A percentile compares a stretch with the other conserved stretches of the same genome.
Conservation (phyloP, 2,888 invertebrate genomes). For the Bombyx huttoni region DNA sequence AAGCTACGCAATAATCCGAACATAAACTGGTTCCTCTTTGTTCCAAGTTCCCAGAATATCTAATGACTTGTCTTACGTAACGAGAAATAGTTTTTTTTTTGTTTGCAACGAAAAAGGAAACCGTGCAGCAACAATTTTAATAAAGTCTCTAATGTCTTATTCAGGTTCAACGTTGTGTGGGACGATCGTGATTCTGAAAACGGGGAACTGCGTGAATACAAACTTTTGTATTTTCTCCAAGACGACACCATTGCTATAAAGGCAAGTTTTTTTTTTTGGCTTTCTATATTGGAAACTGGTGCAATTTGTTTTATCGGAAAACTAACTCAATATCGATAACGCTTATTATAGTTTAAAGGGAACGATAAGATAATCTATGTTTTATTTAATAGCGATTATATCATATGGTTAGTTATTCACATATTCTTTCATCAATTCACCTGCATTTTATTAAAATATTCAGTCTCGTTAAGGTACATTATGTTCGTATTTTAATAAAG, state of each 20-base stretch:
- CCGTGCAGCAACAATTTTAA: background rate
- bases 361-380: no score
- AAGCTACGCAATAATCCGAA: no score
- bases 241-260: slow-evolving; percentile 87
- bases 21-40: no score
- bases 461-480: background rate
- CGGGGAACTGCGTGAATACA: slow-evolving; percentile 75
- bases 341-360: no score
- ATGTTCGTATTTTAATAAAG: slow-evolving; percentile 1
- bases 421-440: no score
- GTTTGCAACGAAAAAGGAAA: background rate
- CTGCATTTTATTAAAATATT: slow-evolving; percentile 17
- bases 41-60: no score
- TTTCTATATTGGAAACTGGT: no score
- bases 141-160: background rate
- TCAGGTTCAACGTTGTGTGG: slow-evolving; percentile 78
- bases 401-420: no score
- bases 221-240: slow-evolving; percentile 83
- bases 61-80: background rate
- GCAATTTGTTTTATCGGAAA: no score
- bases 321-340: no score
- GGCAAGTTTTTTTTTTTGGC: background rate
- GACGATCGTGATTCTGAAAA: slow-evolving; percentile 74
- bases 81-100: no score
- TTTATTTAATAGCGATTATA: no score